phyloP scores from a whole-genome alignment of 2,888 invertebrate species.

The Colostygia pectinataria region DNA sequence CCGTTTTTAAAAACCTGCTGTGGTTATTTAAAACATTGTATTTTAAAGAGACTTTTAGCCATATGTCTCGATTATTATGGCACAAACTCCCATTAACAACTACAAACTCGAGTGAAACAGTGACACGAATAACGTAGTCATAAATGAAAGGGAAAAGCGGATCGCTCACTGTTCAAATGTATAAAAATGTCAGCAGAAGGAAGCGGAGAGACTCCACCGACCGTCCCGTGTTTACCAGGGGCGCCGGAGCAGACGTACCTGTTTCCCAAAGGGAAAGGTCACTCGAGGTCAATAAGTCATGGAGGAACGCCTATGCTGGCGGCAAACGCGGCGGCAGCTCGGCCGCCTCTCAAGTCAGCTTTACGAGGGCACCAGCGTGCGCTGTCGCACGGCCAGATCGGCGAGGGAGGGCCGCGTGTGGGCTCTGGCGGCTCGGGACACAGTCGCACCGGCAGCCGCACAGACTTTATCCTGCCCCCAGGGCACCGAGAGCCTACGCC shows the following conservation, averaged over 20 bases:
- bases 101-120: conserved; percentile 42
- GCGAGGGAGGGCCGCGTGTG: conserved; percentile 76
- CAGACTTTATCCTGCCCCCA: conserved; percentile 94
- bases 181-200: conserved; percentile 87
- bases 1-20: conserved; percentile 3
- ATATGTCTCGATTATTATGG: conserved; percentile 70
- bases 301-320: conserved; percentile 85
- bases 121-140: conserved; percentile 53
- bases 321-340: conserved; percentile 71
- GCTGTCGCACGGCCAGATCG: conserved; percentile 93
- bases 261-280: conserved; percentile 84
- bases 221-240: conserved; percentile 75
- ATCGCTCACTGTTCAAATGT: conserved; percentile 80
- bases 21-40: conserved; percentile 72
- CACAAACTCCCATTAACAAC: conserved; percentile 47
- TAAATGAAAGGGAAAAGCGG: conserved; percentile 75
- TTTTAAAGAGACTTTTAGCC: conserved; percentile 71
- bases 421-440: conserved; percentile 79
- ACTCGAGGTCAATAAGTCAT: conserved; percentile 93
- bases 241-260: conserved; percentile 80
- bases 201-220: conserved; percentile 83
- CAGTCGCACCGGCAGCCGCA: conserved; percentile 92
- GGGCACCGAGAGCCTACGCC: conserved; percentile 88
- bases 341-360: conserved; percentile 89
- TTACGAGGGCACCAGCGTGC: conserved; percentile 91